Base-by-base conservation (phyloP, 2,888 invertebrate species). In the Parnassius glacialis region DNA sequence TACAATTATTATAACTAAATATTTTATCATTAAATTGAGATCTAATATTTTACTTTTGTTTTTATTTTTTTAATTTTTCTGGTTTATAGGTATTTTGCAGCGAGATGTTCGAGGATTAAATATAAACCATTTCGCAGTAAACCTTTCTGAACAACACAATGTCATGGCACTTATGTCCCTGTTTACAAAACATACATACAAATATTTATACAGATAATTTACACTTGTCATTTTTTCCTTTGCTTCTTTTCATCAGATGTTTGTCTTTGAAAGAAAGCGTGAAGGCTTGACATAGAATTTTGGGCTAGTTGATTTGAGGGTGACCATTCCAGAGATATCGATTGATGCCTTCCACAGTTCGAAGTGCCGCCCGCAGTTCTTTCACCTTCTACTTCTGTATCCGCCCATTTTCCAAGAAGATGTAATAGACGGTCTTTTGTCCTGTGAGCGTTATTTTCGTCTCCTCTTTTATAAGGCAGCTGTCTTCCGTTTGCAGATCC, bases 351-450 rank as follows among this genome's bases (percentile, higher is more conserved):
- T 5, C 86, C 87, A 10, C 84, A 83, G 56, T 84, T 90, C 0
- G 90, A 85, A 2, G 91, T 90, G 0, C 93, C 93, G 16, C 92
- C 92, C 3, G 93, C 90, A 65, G 93, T 87, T 68, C 92, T 82
- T 76, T 90, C 75, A 68, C 87, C 77, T 80, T 92, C 73, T 70
- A 84, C 75, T 81, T 88, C 89, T 68, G 79, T 92, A n/a, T 94
- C 94, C 53, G 95, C 95, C 94, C 96, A 96, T 78, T 95, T 95
- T 70, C 95, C 95, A 57, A 96, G 81, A 62, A 96, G 87, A 76
- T 95, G 94, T 42, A 96, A 78, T 48, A 96, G 85, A 55, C 96
- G 92, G 79, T 96, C 95, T 83, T 96, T 96, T 34, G 96, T 95
- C 57, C 94, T 93, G 66, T 94, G 94, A 11, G 94, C 94, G 51